These are phyloP conservation scores for Xiphydria camelus DNA, from an alignment of 2,888 invertebrate species.

Conservation along the genomic window DNA sequence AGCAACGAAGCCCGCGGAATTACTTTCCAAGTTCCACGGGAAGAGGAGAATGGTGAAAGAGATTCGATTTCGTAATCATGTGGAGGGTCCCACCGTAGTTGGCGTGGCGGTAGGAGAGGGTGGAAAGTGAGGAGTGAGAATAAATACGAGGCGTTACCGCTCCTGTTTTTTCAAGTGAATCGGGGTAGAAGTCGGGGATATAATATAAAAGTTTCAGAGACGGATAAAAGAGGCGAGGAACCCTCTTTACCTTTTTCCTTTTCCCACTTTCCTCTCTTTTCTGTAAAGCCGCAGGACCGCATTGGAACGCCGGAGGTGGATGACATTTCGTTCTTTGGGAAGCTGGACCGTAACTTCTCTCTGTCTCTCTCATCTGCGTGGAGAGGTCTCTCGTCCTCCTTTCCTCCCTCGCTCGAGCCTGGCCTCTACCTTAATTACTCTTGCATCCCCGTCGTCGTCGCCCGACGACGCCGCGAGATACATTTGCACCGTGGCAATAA, in stretches of 20 bases:
- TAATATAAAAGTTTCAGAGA: constrained; percentile 1
- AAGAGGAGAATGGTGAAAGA: no score
- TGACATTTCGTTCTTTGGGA: constrained; percentile 1
- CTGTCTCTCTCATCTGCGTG: constrained; percentile 3
- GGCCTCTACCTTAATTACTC: constrained; percentile 3
- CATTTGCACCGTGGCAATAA: no score
- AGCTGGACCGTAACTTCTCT: constrained; percentile 1
- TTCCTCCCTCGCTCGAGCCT: not conserved
- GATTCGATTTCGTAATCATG: no score
- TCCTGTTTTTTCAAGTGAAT: not conserved
- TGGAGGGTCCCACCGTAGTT: no score
- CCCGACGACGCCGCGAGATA: not conserved
- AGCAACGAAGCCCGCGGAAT: no score
- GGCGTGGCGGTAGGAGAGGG: no score
- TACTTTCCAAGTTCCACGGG: no score
- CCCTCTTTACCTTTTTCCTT: no score
- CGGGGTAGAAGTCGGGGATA: not conserved
- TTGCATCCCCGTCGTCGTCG: not conserved
- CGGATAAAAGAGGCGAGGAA: constrained; percentile 1
- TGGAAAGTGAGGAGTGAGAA: no score
- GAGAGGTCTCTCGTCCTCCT: constrained; percentile 4
- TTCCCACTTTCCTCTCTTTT: no score
- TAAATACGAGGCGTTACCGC: not conserved
- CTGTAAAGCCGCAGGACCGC: no score
- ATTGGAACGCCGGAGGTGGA: not conserved